Percentiles rank a stretch among this genome's conserved stretches.
Evolutionary conservation across 2,888 invertebrate genomes (phyloP).

Genomic region (Hemicrepidius hirtus): DNA sequence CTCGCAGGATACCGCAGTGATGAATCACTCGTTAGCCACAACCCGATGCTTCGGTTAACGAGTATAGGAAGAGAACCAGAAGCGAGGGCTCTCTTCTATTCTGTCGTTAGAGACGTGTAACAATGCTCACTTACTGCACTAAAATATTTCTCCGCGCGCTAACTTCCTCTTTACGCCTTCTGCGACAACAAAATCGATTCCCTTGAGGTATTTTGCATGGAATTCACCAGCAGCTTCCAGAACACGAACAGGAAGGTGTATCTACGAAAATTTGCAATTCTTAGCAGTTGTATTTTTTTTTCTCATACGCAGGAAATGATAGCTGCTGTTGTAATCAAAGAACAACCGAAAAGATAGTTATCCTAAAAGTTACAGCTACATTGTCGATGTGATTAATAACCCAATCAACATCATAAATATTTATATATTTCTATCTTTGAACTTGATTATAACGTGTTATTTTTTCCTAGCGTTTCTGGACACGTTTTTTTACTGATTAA

Average conservation of each 20-base stretch:
- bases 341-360: constrained; percentile 4
- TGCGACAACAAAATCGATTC: constrained; percentile 27
- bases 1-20: constrained; percentile 60
- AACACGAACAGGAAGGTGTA: constrained; percentile 35
- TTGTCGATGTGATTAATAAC: not conserved
- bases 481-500: too few relatives aligned
- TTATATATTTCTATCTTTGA: not conserved
- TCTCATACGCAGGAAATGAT: not conserved
- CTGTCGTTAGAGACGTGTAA: constrained; percentile 46
- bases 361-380: not conserved
- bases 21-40: constrained; percentile 67
- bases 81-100: constrained; percentile 40
- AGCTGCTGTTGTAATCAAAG: not conserved
- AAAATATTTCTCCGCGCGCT: constrained; percentile 41
- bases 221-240: constrained; percentile 23
- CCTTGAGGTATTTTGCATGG: constrained; percentile 18
- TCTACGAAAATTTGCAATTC: constrained; percentile 24
- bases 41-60: constrained; percentile 64
- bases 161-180: constrained; percentile 43
- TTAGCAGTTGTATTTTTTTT: constrained; percentile 16
- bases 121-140: constrained; percentile 47
- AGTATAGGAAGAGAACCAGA: constrained; percentile 54
- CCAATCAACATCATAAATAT: constrained; percentile 1
- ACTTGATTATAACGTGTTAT: too few relatives aligned
- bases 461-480: too few relatives aligned